Conservation (phyloP, 2,113 vertebrate species). For the Thermophis baileyi region DNA sequence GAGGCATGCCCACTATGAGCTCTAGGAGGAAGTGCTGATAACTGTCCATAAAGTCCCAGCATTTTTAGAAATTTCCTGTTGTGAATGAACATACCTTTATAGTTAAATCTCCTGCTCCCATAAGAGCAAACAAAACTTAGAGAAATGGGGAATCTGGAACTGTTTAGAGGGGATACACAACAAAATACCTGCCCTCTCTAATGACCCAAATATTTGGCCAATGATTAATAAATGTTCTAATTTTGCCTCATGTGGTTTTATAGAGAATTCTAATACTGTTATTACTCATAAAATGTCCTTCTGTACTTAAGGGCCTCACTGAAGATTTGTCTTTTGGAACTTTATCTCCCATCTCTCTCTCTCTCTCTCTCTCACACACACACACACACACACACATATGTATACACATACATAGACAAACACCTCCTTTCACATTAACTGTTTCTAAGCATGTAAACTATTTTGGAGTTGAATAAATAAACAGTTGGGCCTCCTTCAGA, state of each 20-base stretch:
- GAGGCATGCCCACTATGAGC: not conserved
- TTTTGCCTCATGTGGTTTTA: slow-evolving; percentile 37
- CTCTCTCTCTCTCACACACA: not conserved
- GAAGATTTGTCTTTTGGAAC: slow-evolving; percentile 46
- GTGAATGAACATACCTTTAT: not conserved
- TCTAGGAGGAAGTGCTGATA: not conserved
- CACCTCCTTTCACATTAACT: slow-evolving; percentile 44
- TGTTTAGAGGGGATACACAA: not conserved
- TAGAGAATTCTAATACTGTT: slow-evolving; percentile 39
- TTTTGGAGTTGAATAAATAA: slow-evolving; percentile 53
- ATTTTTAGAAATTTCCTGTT: not conserved
- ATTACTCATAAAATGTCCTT: slow-evolving; percentile 46
- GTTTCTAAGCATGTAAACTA: slow-evolving; percentile 48
- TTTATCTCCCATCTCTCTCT: slow-evolving; percentile 10
- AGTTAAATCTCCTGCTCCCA: not conserved
- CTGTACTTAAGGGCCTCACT: slow-evolving; percentile 40
- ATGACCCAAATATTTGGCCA: slow-evolving; percentile 21
- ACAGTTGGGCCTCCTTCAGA: not conserved
- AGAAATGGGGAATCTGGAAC: not conserved
- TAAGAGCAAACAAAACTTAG: not conserved
- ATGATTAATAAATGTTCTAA: slow-evolving; percentile 50
- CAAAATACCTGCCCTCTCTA: slow-evolving; percentile 32
- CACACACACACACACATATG: slow-evolving; percentile 1
- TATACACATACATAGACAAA: not conserved
- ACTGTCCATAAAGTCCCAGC: not conserved